Evolutionary conservation across 2,797 vertebrate genomes (phyloP).

Genomic region (Lepus oiostolus): DNA sequence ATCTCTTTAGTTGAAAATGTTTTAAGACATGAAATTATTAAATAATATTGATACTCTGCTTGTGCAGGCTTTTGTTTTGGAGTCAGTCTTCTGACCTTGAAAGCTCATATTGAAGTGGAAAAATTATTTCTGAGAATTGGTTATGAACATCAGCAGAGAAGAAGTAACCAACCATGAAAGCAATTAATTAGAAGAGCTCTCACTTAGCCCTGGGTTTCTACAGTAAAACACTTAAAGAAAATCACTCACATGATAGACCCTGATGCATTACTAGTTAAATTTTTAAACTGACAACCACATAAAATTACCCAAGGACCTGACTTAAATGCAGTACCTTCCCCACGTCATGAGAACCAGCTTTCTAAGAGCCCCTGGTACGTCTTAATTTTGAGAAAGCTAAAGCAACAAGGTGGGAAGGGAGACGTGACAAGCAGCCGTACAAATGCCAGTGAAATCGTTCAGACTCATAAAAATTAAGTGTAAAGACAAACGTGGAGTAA

Average conservation of each 20-base stretch:
- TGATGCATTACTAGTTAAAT: background rate
- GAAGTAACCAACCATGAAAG: conserved; percentile 41
- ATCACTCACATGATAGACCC: conserved; percentile 5
- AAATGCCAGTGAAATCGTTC: background rate
- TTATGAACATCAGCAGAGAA: conserved; percentile 13
- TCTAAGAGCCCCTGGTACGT: background rate
- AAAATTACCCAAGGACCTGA: background rate
- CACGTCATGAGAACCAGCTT: background rate
- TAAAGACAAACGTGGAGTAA: background rate
- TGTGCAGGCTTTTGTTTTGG: background rate
- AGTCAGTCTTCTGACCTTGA: conserved; percentile 38
- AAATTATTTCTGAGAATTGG: conserved; percentile 59
- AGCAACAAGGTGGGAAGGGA: background rate
- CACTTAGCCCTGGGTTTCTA: background rate
- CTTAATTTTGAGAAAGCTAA: conserved; percentile 25
- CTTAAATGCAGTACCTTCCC: background rate
- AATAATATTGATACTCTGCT: background rate
- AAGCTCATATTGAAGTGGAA: background rate
- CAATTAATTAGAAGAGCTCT: conserved; percentile 38
- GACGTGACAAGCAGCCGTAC: background rate
- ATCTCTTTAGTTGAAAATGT: background rate
- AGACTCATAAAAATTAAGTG: conserved; percentile 14
- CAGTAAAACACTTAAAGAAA: conserved; percentile 17
- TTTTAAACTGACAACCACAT: background rate
- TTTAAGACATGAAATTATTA: conserved; percentile 1